These are phyloP conservation scores for Wiebesia pumilae DNA, from an alignment of 1,140 invertebrate genomes.

Conservation along the genomic window DNA sequence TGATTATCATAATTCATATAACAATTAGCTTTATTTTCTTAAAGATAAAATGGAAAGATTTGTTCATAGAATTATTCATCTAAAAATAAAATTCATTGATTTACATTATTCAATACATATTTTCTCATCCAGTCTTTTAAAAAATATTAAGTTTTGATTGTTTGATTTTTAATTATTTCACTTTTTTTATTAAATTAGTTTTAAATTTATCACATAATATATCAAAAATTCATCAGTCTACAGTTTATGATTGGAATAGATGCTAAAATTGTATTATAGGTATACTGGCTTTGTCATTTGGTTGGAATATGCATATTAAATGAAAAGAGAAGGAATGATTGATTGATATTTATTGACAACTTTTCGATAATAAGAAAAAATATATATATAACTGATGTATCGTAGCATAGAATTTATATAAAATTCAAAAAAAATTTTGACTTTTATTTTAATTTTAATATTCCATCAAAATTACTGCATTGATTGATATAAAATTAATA, in stretches of 20 bases:
- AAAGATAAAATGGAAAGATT: no score
- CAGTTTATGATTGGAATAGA: not conserved
- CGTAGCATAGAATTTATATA: not conserved
- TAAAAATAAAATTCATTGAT: no score
- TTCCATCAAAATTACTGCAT: no score
- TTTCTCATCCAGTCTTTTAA: no score
- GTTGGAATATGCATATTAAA: not conserved
- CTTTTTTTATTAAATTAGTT: not conserved
- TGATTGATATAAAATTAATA: no score
- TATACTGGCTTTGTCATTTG: not conserved
- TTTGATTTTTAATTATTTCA: not conserved
- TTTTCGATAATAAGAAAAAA: not conserved
- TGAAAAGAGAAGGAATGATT: conserved; percentile 14
- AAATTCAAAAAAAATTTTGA: not conserved
- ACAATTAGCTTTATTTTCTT: no score
- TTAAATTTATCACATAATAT: not conserved
- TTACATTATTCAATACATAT: no score
- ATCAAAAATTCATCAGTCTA: not conserved
- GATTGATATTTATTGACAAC: conserved; percentile 7
- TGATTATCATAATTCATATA: no score
- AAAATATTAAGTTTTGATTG: no score
- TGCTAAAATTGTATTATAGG: not conserved
- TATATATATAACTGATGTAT: not conserved
- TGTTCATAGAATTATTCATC: no score
- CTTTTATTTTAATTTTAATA: not conserved